A percentile compares a stretch with the other conserved stretches of the same genome.
Conservation (phyloP, 1,140 invertebrate species). For the Drosophila nebulosa region DNA sequence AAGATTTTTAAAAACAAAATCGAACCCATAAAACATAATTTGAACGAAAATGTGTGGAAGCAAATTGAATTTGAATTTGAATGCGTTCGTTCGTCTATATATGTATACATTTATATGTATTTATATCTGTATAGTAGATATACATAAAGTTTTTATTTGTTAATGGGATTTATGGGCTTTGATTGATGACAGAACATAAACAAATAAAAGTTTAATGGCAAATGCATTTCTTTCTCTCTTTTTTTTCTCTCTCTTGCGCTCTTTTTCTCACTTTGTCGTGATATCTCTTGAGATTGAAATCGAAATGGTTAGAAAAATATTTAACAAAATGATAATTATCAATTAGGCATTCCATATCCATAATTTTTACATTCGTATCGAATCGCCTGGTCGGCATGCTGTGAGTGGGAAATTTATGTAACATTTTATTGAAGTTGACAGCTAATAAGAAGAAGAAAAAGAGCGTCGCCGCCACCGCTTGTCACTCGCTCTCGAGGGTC, state of each 20-base stretch:
- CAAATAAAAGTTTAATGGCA: slow-evolving; percentile 25
- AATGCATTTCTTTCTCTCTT: not conserved
- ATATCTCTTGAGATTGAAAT: not conserved
- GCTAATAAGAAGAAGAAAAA: slow-evolving; percentile 8
- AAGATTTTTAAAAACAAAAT: slow-evolving; percentile 49
- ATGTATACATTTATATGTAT: slow-evolving; percentile 8
- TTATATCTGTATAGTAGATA: not conserved
- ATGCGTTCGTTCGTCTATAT: slow-evolving; percentile 9
- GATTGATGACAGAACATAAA: slow-evolving; percentile 37
- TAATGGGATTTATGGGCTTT: slow-evolving; percentile 40
- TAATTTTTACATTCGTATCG: slow-evolving; percentile 30
- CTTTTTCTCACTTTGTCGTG: no score
- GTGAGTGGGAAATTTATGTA: slow-evolving; percentile 66
- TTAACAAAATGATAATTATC: slow-evolving; percentile 77
- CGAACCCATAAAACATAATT: slow-evolving; percentile 60
- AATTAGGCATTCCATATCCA: slow-evolving; percentile 76
- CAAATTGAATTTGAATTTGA: slow-evolving; percentile 23
- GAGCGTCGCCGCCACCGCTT: no score
- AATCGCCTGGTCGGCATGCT: slow-evolving; percentile 15
- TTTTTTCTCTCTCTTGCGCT: not conserved
- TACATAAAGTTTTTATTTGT: not conserved
- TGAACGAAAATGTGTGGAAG: slow-evolving; percentile 7
- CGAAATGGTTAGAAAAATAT: not conserved
- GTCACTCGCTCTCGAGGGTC: slow-evolving; percentile 32
- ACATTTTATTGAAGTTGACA: slow-evolving; percentile 74